Base-by-base conservation (phyloP, 2,797 vertebrate genomes). In the Monodelphis domestica region DNA sequence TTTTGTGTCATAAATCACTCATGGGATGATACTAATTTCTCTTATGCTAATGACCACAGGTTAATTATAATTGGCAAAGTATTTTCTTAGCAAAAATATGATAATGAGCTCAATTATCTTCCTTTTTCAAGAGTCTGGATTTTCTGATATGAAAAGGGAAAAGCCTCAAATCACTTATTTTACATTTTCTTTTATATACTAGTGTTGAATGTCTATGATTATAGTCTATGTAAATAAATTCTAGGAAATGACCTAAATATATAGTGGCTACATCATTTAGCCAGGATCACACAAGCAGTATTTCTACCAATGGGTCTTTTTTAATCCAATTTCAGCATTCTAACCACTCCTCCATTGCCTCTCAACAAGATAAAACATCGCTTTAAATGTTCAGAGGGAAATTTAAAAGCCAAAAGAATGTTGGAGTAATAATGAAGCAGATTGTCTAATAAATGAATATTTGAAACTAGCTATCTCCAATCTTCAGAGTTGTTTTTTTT, bases 1-100 rank as follows among this genome's bases (percentile, higher is more conserved):
- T 11, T 53, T 29, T 90, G 1, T 29, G 90, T 26, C 92, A 91
- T 21, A 94, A 93, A 94, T 56, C 11, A 91, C 2, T 89, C 70
- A 28, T 91, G 91, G 50, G 21, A 57, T 89, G 55, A 94, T 84
- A 94, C 11, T 94, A 1, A 30, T 57, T 91, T 89, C 17, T 14
- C 92, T 91, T 52, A 89, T 7, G 38, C 52, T 12, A 4, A 55
- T 53, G 1, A 0, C 30, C 1, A 17, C 24, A 5, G 5, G 4
- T 90, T 90, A 84, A 54, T 17, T 91, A 4, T 56, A 89, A 63
- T 51, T 9, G 90, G 3, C 52, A n/a, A 55, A 38, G 9, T 24
- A 33, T 50, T 94, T 55, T 95, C 11, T 54, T 54, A 89, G 70
- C 24, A 45, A 84, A 84, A 78, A 78, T 11, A 50, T 50, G 24